These are phyloP conservation scores for Tangara arthus DNA, from an alignment of 2,797 vertebrate genomes.

Conservation along the genomic window DNA sequence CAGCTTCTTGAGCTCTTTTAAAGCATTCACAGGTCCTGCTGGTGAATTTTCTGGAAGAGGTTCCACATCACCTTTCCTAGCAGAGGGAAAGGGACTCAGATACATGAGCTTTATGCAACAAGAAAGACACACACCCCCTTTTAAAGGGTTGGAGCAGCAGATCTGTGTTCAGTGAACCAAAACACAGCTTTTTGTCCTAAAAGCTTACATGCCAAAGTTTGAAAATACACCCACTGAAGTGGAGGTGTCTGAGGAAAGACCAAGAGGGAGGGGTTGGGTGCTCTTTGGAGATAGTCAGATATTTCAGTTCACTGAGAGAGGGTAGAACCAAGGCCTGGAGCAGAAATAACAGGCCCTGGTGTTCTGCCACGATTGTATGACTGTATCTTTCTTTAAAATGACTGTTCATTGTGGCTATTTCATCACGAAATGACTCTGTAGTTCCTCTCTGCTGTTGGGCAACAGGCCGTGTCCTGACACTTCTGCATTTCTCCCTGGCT, in stretches of 20 bases:
- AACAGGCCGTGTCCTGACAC: background rate
- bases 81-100: background rate
- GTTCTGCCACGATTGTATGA: background rate
- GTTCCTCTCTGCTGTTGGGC: background rate
- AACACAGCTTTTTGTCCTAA: background rate
- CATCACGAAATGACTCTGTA: background rate
- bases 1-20: background rate
- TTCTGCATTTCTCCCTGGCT: background rate
- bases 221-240: background rate
- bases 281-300: background rate
- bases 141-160: rapidly evolving
- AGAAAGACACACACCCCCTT: background rate
- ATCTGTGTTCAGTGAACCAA: background rate
- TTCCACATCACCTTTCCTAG: background rate
- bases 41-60: background rate
- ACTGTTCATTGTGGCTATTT: background rate
- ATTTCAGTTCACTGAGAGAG: background rate
- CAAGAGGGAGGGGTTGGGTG: background rate
- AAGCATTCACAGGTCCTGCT: background rate
- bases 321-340: background rate
- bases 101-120: background rate
- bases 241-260: background rate
- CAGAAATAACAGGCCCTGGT: background rate
- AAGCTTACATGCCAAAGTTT: background rate
- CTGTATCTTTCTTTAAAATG: background rate